Base-by-base conservation (phyloP, 2,113 vertebrate genomes). In the Pelmatolapia mariae region DNA sequence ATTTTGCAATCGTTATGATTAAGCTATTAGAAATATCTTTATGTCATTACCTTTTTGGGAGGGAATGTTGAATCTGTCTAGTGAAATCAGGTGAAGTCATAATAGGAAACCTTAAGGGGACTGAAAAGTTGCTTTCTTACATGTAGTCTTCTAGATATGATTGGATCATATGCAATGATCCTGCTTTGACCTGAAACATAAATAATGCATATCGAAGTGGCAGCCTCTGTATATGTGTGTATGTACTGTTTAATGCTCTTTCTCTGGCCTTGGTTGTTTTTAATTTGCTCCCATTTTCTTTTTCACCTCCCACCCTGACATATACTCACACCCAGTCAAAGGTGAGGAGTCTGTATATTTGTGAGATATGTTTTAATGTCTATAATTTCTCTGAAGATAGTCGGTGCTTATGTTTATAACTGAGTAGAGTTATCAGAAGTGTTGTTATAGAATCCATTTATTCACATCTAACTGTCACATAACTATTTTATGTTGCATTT, bases 311-410 rank as follows among this genome's bases (percentile, higher is more conserved):
- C 63, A 83, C 80, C 29, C 53, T 85, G 26, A 83, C n/a, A 85
- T 68, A 88, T 85, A 83, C 45, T 87, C 54, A 84, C 86, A 81
- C 78, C 85, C 80, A 82, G 80, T 56, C 36, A 56, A 33, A 81
- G 31, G 84, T 84, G 86, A 90, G 82, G 63, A 79, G 53, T 93
- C 80, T 95, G 91, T 95, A 94, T 93, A 94, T 95, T 94, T 96
- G 91, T 94, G 86, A 88, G 87, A 92, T 96, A 94, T 94, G 94
- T 95, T 95, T 95, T 94, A 93, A 91, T 94, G 93, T 94, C 82
- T 93, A 93, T 93, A 79, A 82, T 93, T 90, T 90, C 76, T 89
- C 87, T 91, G 86, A 86, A 87, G 50, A 92, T 87, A 94, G 81
- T 91, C 11, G 76, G 88, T 68, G 76, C 88, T 90, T 88, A 82